Evolutionary conservation across 1,140 invertebrate genomes (phyloP).

Genomic region (Euura saliciscinereae): DNA sequence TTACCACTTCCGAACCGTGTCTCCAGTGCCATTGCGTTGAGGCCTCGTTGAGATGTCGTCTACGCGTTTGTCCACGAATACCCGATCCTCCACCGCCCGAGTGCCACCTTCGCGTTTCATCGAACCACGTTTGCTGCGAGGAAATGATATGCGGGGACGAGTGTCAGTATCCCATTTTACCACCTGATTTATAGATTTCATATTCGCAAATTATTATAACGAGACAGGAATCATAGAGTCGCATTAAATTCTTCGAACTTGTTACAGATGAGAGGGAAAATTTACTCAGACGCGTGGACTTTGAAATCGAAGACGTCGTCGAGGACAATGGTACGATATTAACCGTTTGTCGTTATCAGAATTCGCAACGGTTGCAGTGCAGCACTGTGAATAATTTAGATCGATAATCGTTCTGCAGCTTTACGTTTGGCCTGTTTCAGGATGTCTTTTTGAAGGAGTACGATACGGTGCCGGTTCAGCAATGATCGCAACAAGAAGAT

Average conservation of each 20-base stretch:
- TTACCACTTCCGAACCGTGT: conserved; percentile 76
- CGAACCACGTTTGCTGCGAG: conserved; percentile 74
- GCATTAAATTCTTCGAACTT: conserved; percentile 37
- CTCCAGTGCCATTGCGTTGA: conserved; percentile 76
- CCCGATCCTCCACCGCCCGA: conserved; percentile 74
- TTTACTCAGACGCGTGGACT: conserved; percentile 37
- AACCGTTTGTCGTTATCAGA: background rate
- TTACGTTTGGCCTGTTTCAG: conserved; percentile 50
- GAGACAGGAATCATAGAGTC: conserved; percentile 39
- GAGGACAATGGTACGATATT: conserved; percentile 20
- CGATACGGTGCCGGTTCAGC: conserved; percentile 83
- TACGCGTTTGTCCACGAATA: conserved; percentile 75
- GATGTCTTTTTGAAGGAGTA: conserved; percentile 76
- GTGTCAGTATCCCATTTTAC: conserved; percentile 54
- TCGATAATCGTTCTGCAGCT: no score
- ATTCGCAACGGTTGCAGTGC: background rate
- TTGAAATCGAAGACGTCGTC: background rate
- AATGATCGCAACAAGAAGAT: conserved; percentile 76
- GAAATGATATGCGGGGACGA: conserved; percentile 73
- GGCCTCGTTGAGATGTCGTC: conserved; percentile 75
- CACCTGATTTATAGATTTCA: conserved; percentile 47
- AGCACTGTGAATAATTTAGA: background rate
- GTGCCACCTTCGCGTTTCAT: conserved; percentile 70
- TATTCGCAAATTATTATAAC: conserved; percentile 47
- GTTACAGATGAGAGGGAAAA: conserved; percentile 43